A percentile compares a stretch with the other conserved stretches of the same genome.
These are phyloP conservation scores for Euplagia quadripunctaria DNA, from an alignment of 2,888 invertebrate genomes.

Conservation along the genomic window DNA sequence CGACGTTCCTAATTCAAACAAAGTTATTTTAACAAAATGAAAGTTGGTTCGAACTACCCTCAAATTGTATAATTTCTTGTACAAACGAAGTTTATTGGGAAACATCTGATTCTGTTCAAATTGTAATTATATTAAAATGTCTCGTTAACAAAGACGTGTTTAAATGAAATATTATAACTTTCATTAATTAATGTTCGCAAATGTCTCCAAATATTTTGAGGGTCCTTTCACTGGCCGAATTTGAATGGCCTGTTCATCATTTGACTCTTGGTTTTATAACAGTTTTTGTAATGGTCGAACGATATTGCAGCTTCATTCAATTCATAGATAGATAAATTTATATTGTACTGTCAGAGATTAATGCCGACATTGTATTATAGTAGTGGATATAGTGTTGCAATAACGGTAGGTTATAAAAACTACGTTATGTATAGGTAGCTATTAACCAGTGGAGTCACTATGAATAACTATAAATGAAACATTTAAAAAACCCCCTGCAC, in stretches of 20 bases:
- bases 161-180: slow-evolving; percentile 32
- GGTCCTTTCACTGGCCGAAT: slow-evolving; percentile 1
- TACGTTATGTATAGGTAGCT: too few relatives aligned
- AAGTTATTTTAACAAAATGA: background rate
- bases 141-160: slow-evolving; percentile 34
- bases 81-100: slow-evolving; percentile 30
- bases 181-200: slow-evolving; percentile 18
- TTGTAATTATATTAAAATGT: slow-evolving; percentile 50
- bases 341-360: background rate
- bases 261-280: background rate
- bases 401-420: too few relatives aligned
- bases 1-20: background rate
- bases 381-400: too few relatives aligned
- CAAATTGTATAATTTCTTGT: slow-evolving; percentile 29
- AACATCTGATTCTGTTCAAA: slow-evolving; percentile 35
- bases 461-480: too few relatives aligned
- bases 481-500: too few relatives aligned
- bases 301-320: background rate
- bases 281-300: background rate
- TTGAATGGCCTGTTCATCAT: background rate
- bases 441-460: too few relatives aligned
- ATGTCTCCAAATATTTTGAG: slow-evolving; percentile 18
- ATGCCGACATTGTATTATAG: too few relatives aligned
- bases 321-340: background rate
- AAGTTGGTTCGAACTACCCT: slow-evolving; percentile 12